phyloP scores from a whole-genome alignment of 2,888 invertebrate genomes.

The Celastrina argiolus region DNA sequence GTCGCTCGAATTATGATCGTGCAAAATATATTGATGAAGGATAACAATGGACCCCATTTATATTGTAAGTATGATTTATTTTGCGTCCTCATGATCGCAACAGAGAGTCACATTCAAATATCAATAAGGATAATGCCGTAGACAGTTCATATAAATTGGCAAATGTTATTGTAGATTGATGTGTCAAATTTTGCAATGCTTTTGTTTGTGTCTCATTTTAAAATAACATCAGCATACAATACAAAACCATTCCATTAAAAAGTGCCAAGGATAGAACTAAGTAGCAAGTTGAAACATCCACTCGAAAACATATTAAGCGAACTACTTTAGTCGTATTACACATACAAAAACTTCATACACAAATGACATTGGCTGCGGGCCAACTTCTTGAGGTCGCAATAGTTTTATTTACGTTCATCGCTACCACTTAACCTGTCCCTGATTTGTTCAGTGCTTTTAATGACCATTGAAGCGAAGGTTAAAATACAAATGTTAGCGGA shows the following conservation, averaged over 20 bases:
- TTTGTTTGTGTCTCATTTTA: neutral
- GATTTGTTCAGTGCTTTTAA: neutral
- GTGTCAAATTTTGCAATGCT: neutral
- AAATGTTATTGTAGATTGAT: neutral
- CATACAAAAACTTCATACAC: neutral
- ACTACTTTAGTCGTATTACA: neutral
- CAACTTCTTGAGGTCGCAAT: neutral
- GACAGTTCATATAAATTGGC: neutral
- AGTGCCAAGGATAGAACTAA: too few species aligned
- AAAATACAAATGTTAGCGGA: neutral
- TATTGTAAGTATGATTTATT: constrained; percentile 23
- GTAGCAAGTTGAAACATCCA: neutral
- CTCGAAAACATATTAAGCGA: neutral
- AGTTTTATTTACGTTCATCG: constrained; percentile 13
- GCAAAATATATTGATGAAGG: constrained; percentile 45
- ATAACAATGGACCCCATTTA: constrained; percentile 27
- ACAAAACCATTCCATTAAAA: too few species aligned
- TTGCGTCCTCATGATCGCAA: constrained; percentile 20
- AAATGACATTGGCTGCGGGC: constrained; percentile 1
- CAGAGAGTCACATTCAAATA: neutral
- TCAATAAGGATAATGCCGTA: neutral
- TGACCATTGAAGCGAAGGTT: neutral
- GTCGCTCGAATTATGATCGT: constrained; percentile 53
- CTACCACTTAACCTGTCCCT: neutral
- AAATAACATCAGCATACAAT: neutral